Percentiles rank a stretch among this genome's conserved stretches.
Conservation (phyloP, 2,113 vertebrate species). For the Alosa alosa region DNA sequence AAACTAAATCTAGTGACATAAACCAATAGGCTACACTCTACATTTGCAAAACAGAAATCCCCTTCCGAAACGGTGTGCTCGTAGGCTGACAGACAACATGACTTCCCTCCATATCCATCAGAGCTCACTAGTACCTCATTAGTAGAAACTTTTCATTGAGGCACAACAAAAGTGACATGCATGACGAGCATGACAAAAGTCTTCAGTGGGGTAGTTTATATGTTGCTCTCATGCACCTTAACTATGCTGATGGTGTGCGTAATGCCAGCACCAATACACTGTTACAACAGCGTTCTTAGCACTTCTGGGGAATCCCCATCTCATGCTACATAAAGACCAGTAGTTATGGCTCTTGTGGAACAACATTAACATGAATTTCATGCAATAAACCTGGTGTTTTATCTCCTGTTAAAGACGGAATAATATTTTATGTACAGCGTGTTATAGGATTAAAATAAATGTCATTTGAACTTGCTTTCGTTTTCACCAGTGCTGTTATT, state of each 20-base stretch:
- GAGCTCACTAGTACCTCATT: neutral
- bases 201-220: neutral
- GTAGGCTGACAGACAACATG: neutral
- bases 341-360: neutral
- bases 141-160: neutral
- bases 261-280: neutral
- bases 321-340: neutral
- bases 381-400: neutral
- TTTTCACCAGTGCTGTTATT: neutral
- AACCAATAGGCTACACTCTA: neutral
- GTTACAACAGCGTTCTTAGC: neutral
- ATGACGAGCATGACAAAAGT: neutral
- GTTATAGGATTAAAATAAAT: neutral
- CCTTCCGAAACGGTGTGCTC: neutral
- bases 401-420: neutral
- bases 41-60: neutral
- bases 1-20: neutral
- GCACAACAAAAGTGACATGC: too few species aligned
- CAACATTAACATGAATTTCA: neutral
- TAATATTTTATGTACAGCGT: neutral
- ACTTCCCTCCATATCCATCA: neutral
- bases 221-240: neutral
- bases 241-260: neutral
- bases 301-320: constrained; percentile 21
- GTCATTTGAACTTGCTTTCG: neutral